phyloP scores from a whole-genome alignment of 2,797 vertebrate genomes.

The Sebastolobus altivelis region DNA sequence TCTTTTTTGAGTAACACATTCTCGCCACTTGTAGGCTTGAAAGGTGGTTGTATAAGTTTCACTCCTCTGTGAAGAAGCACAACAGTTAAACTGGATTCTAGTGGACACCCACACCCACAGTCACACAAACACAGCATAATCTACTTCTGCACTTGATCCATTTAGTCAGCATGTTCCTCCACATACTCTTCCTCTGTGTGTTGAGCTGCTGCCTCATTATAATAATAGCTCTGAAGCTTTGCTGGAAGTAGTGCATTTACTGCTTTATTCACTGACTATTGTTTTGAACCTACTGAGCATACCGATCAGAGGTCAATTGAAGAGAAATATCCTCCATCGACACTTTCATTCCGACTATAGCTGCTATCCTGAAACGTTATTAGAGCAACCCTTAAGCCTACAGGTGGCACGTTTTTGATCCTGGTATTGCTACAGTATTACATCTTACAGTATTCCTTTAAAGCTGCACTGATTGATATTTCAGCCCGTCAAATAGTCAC shows the following conservation, averaged over 20 bases:
- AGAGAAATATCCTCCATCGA: too few relatives aligned
- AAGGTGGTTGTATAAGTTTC: neutral
- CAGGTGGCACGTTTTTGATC: neutral
- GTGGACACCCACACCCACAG: neutral
- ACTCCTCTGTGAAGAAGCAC: neutral
- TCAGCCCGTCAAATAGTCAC: too few relatives aligned
- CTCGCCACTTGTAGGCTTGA: neutral
- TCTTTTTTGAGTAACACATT: neutral
- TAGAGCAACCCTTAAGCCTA: neutral
- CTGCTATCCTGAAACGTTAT: too few relatives aligned
- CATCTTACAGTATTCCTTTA: too few relatives aligned
- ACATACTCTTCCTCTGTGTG: neutral
- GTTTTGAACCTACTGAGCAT: neutral
- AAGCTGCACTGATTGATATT: too few relatives aligned
- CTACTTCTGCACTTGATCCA: neutral
- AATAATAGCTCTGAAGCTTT: too few relatives aligned
- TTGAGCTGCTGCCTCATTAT: neutral
- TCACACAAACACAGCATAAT: neutral
- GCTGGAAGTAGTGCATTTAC: too few relatives aligned
- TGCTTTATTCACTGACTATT: neutral
- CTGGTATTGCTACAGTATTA: neutral
- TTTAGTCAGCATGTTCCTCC: neutral
- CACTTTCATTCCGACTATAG: too few relatives aligned
- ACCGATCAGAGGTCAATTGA: neutral
- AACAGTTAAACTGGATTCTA: neutral